Evolutionary conservation across 2,888 invertebrate species (phyloP).

Genomic region (Portevinia maculata): DNA sequence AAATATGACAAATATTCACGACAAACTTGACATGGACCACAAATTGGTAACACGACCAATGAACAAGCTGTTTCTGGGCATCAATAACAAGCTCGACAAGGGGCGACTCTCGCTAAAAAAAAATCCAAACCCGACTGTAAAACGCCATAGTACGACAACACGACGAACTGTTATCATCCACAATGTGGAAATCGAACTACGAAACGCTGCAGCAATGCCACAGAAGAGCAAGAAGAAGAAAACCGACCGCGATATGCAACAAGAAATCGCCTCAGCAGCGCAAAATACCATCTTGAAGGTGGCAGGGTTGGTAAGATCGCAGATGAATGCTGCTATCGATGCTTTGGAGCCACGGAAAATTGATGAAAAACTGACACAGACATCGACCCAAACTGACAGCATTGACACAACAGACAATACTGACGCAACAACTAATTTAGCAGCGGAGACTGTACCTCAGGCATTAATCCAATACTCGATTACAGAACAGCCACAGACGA

Average conservation of each 20-base stretch:
- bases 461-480: neutral
- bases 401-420: constrained; percentile 6
- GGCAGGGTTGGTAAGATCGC: constrained; percentile 55
- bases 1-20: constrained; percentile 83
- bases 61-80: constrained; percentile 76
- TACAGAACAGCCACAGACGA: neutral
- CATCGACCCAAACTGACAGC: neutral
- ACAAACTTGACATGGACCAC: constrained; percentile 85
- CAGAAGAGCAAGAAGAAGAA: constrained; percentile 52
- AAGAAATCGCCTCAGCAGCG: constrained; percentile 25
- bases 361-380: neutral
- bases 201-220: constrained; percentile 74
- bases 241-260: constrained; percentile 19
- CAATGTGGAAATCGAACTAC: constrained; percentile 80
- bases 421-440: neutral
- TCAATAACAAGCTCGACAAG: constrained; percentile 80
- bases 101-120: constrained; percentile 75
- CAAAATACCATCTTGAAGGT: constrained; percentile 43
- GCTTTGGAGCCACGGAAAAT: constrained; percentile 27
- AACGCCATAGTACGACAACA: constrained; percentile 75
- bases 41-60: constrained; percentile 82
- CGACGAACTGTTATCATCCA: constrained; percentile 80
- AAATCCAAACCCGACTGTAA: constrained; percentile 49
- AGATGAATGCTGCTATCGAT: constrained; percentile 46
- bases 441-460: neutral